Percentiles rank a stretch among this genome's conserved stretches.
Evolutionary conservation across 2,797 vertebrate species (phyloP).

Genomic region (Leuciscus waleckii): DNA sequence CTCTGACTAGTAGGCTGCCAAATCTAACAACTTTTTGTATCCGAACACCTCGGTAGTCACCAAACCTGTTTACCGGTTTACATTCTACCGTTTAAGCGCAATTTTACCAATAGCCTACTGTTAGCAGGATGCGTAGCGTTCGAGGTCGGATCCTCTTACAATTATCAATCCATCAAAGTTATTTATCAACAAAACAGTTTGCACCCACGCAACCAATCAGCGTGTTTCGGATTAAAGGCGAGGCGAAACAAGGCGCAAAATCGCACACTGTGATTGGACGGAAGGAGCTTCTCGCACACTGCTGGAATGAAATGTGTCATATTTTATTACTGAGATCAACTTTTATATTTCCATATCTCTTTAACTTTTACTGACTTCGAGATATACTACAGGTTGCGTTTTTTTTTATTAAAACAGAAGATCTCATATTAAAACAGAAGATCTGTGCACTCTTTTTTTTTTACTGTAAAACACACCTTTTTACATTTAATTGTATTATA

Average conservation of each 20-base stretch:
- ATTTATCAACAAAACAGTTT: conserved; percentile 55
- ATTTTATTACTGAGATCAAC: background rate
- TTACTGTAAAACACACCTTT: no score
- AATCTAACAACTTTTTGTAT: conserved; percentile 7
- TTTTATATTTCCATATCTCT: background rate
- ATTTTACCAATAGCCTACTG: conserved; percentile 18
- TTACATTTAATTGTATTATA: no score
- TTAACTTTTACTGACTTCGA: background rate
- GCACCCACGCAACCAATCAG: conserved; percentile 38
- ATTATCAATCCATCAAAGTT: conserved; percentile 45
- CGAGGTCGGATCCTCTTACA: conserved; percentile 23
- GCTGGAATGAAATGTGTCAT: conserved; percentile 39
- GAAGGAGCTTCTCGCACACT: conserved; percentile 24
- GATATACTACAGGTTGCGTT: background rate
- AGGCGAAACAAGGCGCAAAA: conserved; percentile 8
- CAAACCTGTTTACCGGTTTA: background rate
- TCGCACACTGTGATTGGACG: conserved; percentile 14
- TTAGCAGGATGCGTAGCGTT: conserved; percentile 40
- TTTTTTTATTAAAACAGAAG: background rate
- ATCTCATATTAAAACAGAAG: background rate
- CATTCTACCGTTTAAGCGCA: background rate
- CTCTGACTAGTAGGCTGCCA: background rate
- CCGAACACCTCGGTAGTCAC: background rate
- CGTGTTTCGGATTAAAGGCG: conserved; percentile 7
- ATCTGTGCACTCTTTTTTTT: background rate